Percentiles rank a stretch among this genome's conserved stretches.
phyloP scores from a whole-genome alignment of 1,140 invertebrate species.

The Monochamus saltuarius region DNA sequence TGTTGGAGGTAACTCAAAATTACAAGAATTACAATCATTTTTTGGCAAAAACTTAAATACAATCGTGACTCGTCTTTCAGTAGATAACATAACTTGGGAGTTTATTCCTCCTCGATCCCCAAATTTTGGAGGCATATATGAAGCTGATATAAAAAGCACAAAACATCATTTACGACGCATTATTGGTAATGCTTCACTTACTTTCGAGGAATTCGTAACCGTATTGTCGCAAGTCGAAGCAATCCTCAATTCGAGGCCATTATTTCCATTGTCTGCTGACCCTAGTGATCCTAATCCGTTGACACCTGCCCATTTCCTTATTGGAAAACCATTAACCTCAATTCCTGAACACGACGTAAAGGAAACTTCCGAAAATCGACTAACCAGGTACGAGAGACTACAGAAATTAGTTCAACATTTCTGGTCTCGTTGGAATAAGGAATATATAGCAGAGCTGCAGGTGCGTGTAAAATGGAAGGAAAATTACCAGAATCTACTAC shows the following conservation, averaged over 20 bases:
- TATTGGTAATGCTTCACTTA: slow-evolving; percentile 35
- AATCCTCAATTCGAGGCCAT: slow-evolving; percentile 43
- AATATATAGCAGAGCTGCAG: no score
- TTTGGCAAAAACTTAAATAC: background rate
- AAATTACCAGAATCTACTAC: no score
- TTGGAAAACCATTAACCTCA: slow-evolving; percentile 39
- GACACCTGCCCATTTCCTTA: slow-evolving; percentile 50
- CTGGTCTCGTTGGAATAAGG: slow-evolving; percentile 32
- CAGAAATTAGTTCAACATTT: no score
- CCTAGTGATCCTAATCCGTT: slow-evolving; percentile 34
- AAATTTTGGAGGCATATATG: slow-evolving; percentile 52
- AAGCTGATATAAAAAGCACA: slow-evolving; percentile 46
- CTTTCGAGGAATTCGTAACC: slow-evolving; percentile 37
- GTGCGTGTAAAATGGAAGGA: no score
- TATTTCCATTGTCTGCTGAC: slow-evolving; percentile 35
- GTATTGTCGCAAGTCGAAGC: slow-evolving; percentile 34
- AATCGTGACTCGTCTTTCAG: background rate
- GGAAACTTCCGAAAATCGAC: slow-evolving; percentile 6
- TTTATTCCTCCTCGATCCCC: slow-evolving; percentile 16
- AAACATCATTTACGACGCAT: slow-evolving; percentile 43
- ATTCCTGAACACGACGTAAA: slow-evolving; percentile 38
- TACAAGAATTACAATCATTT: no score
- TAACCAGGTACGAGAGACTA: slow-evolving; percentile 20
- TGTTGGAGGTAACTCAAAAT: slow-evolving; percentile 18
- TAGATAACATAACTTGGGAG: background rate